Base-by-base conservation (phyloP, 2,113 vertebrate species). In the Ctenomys sociabilis region DNA sequence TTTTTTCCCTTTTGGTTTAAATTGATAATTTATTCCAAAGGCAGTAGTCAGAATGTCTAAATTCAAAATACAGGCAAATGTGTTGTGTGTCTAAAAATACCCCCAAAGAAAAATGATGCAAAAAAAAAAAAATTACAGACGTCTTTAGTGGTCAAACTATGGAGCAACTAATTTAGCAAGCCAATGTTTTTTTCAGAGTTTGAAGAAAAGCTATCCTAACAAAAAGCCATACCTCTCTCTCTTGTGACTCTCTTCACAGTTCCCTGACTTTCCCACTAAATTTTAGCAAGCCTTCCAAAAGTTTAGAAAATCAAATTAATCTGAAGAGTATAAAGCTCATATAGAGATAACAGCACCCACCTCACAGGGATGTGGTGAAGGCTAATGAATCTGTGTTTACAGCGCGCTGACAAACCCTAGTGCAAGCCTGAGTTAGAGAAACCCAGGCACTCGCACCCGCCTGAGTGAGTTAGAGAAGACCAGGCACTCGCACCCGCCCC, bases 11-110 rank as follows among this genome's bases (percentile, higher is more conserved):
- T 90, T 95, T 68, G 52, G 59, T 91, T 93, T 95, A 73, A 91
- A 94, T 91, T 93, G 93, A 97, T 96, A 88, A 94, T 97, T 91
- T 97, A 95, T 95, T 93, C 95, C 68, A 49, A 95, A 94, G 84
- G 19, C 78, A 59, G 59, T 91, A 95, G 28, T 85, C 63, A 82
- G 75, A 88, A 95, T 52, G 87, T 45, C 61, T 96, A 86, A 82
- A 96, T 59, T 96, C 87, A 85, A 96, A 96, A 92, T 64, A 88
- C 4, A 54, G 75, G 45, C 93, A 97, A 94, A 97, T 95, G 54
- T 93, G 83, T 82, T 92, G 52, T 93, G 59, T n/a, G 63, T 92
- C 61, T 88, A 92, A 61, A 59, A 49, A 59, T n/a, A n/a, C n/a
- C 17, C 4, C 35, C 72, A 70, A 81, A 84, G 73, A 45, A 78